Evolutionary conservation across 1,140 invertebrate species (phyloP), one percentile per base, ranked within the genome.

Genomic region (Leptopilina boulardi): DNA sequence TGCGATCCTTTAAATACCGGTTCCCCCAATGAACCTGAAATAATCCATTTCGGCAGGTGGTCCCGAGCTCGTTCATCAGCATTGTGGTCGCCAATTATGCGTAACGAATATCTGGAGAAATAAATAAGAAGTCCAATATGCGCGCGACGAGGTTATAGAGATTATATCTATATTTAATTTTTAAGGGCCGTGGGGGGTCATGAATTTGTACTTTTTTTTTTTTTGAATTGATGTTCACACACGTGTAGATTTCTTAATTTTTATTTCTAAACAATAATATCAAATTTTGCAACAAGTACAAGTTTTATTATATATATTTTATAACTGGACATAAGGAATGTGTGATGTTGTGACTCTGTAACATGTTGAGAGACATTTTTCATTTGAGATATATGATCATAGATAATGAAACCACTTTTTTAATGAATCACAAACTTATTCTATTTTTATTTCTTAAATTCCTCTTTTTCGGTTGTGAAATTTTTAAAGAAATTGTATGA

Each of bases 81-180:
- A 78, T 85, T 82, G 81, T 81, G 84, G 83, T 85, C 82, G 83
- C 73, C 75, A 82, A 86, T 84, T 86, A 82, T 82, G 76, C 75
- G 82, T 78, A 79, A 76, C 82, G 82, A 83, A 86, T 87, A 87
- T 81, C 77, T 73, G 73, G 78, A 54, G 80, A 77, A 86, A 86
- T 84, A 86, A 87, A 86, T 79, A 73, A 79, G 77, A 76, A 77
- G 76, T 79, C 73, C 34, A 38, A 38, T 38, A 38, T 38, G 5
- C 79, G 77, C 42, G 73, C 70, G 71, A 75, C 78, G 78, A 81
- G 80, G 80, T 84, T 82, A 78, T 80, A 80, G 84, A 82, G n/a
- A n/a, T n/a, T n/a, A n/a, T n/a, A n/a, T n/a, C n/a, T n/a, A n/a
- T n/a, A n/a, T n/a, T 81, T 83, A 87, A 85, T 86, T 85, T 79